phyloP scores from a whole-genome alignment of 2,888 invertebrate genomes.

The Syrphus vitripennis region DNA sequence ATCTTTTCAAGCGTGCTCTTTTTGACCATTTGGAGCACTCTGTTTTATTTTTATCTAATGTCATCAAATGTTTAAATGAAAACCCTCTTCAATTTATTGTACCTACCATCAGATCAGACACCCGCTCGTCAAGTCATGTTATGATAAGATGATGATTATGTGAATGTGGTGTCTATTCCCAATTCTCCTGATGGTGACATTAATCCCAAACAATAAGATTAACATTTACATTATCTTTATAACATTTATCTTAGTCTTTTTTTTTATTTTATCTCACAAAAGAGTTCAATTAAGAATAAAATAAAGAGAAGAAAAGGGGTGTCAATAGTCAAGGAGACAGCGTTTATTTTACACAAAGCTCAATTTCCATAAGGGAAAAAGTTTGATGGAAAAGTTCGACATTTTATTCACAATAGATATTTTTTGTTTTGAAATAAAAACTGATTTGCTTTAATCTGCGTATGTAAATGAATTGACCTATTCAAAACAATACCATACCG shows the following conservation, averaged over 20 bases:
- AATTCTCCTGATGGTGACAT: background rate
- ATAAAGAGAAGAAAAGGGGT: background rate
- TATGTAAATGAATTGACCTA: too few species aligned
- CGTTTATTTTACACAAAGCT: too few species aligned
- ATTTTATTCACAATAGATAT: too few species aligned
- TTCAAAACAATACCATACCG: background rate
- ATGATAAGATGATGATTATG: background rate
- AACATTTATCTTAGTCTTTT: background rate
- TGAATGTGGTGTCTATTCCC: background rate
- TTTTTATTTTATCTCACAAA: background rate
- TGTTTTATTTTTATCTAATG: slow-evolving; percentile 19
- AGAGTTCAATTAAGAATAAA: background rate
- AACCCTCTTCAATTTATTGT: background rate
- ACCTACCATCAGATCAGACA: too few species aligned
- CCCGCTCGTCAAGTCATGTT: background rate
- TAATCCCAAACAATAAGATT: slow-evolving; percentile 11
- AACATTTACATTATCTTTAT: slow-evolving; percentile 11
- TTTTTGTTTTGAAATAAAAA: too few species aligned
- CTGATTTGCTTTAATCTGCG: too few species aligned
- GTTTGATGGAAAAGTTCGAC: too few species aligned
- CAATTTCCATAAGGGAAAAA: too few species aligned
- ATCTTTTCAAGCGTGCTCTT: background rate
- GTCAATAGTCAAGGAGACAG: background rate
- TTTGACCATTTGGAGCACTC: background rate
- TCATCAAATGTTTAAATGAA: slow-evolving; percentile 15